Evolutionary conservation across 2,797 vertebrate species (phyloP).

Genomic region (Serranus cabrilla): DNA sequence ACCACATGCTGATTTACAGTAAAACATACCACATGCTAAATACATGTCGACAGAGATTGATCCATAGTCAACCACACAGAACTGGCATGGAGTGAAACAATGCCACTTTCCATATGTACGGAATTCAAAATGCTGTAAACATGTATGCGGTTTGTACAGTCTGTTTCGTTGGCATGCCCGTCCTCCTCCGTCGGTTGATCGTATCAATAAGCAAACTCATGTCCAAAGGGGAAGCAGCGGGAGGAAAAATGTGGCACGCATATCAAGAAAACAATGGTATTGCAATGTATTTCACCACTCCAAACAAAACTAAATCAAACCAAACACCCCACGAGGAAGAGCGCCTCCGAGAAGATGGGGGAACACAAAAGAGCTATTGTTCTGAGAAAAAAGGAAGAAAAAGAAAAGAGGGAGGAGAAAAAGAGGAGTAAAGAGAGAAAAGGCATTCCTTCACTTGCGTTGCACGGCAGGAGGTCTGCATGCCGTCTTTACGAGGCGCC

Average conservation of each 20-base stretch:
- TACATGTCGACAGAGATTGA: slow-evolving; percentile 27
- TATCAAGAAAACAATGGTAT: slow-evolving; percentile 49
- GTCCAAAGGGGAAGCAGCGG: slow-evolving; percentile 16
- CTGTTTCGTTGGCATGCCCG: slow-evolving; percentile 33
- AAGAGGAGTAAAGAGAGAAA: slow-evolving; percentile 52
- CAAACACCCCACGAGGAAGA: slow-evolving; percentile 44
- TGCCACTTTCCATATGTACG: slow-evolving; percentile 26
- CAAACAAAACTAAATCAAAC: slow-evolving; percentile 66
- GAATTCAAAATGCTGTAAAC: slow-evolving; percentile 27
- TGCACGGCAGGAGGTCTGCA: slow-evolving; percentile 70
- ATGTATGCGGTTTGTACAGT: slow-evolving; percentile 40
- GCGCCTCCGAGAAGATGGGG: slow-evolving; percentile 59
- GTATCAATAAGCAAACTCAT: slow-evolving; percentile 47
- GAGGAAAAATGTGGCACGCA: slow-evolving; percentile 17
- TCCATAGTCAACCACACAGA: slow-evolving; percentile 19
- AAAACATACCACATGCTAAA: slow-evolving; percentile 25
- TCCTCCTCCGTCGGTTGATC: slow-evolving; percentile 10
- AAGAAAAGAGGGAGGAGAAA: slow-evolving; percentile 27
- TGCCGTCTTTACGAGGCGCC: slow-evolving; percentile 68
- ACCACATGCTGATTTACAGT: slow-evolving; percentile 1
- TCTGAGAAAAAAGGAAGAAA: slow-evolving; percentile 51
- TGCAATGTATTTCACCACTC: slow-evolving; percentile 42
- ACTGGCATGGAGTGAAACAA: slow-evolving; percentile 26
- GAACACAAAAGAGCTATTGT: slow-evolving; percentile 76
- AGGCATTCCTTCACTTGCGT: slow-evolving; percentile 67